phyloP scores from a whole-genome alignment of 2,888 invertebrate genomes.

The Orchesella flavescens region DNA sequence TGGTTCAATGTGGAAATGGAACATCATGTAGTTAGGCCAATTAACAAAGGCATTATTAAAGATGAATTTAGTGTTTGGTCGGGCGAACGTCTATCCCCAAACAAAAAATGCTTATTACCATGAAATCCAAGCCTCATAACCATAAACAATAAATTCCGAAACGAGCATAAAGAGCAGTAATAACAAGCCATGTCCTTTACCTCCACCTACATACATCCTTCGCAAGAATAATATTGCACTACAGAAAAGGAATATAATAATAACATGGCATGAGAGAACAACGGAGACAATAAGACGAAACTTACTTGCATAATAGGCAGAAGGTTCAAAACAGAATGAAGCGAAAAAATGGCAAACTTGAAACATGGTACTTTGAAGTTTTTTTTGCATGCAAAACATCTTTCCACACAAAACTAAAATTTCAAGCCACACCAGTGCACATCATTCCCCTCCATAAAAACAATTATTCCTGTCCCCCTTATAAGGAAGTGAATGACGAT shows the following conservation, averaged over 20 bases:
- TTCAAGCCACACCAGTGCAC: constrained; percentile 19
- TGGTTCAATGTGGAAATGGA: constrained; percentile 4
- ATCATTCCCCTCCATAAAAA: constrained; percentile 37
- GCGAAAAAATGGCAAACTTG: constrained; percentile 45
- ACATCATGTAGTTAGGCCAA: constrained; percentile 40
- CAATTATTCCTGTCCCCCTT: constrained; percentile 46
- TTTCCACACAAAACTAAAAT: constrained; percentile 22
- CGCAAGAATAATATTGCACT: background rate
- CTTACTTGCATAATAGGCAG: background rate
- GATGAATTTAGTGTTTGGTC: constrained; percentile 11
- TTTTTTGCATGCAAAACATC: constrained; percentile 14
- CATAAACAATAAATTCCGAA: constrained; percentile 46
- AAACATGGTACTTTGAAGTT: background rate
- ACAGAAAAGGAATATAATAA: constrained; percentile 37
- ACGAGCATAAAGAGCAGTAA: constrained; percentile 23
- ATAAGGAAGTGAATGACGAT: constrained; percentile 42
- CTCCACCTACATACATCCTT: constrained; percentile 46
- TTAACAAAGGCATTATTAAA: constrained; percentile 51
- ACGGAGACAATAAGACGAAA: background rate
- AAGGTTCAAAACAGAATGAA: background rate
- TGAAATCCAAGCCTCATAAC: constrained; percentile 28
- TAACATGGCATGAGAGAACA: background rate
- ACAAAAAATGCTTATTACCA: background rate
- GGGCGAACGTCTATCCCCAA: constrained; percentile 6
- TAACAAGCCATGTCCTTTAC: constrained; percentile 53